Conservation (phyloP, 2,113 vertebrate species). For the Cisticola juncidis region DNA sequence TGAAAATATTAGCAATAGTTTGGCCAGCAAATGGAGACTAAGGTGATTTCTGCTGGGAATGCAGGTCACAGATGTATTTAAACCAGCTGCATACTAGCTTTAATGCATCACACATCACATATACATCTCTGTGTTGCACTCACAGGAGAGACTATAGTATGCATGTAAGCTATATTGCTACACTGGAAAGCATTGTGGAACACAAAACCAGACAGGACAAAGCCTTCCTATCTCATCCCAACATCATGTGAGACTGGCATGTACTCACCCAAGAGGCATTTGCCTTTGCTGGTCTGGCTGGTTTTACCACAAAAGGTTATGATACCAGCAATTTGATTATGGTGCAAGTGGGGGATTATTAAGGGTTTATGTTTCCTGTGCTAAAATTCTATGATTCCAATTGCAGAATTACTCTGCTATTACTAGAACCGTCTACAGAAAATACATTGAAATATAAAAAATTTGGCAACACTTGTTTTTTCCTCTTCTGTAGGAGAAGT, state of each 20-base stretch:
- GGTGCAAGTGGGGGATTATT: slow-evolving; percentile 22
- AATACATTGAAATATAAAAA: neutral
- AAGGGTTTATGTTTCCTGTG: slow-evolving; percentile 45
- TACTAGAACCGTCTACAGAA: neutral
- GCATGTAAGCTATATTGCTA: neutral
- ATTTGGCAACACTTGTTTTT: neutral
- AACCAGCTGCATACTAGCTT: slow-evolving; percentile 1
- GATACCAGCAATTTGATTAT: slow-evolving; percentile 30
- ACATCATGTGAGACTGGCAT: neutral
- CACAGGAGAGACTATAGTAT: neutral
- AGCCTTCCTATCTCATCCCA: slow-evolving; percentile 1
- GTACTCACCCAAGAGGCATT: slow-evolving; percentile 4
- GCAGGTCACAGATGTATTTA: neutral
- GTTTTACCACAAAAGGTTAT: slow-evolving; percentile 33
- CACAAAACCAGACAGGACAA: neutral
- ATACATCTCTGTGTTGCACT: neutral
- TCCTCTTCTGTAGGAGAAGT: neutral
- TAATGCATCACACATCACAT: neutral
- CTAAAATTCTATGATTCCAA: slow-evolving; percentile 6
- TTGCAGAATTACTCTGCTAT: neutral
- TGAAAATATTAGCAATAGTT: slow-evolving; percentile 13
- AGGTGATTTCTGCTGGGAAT: neutral
- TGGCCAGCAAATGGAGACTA: neutral
- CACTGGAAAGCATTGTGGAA: neutral
- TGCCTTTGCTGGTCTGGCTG: slow-evolving; percentile 20